Conservation (phyloP, 64 coral and sea anemone genomes). For the Stylophora pistillata region DNA sequence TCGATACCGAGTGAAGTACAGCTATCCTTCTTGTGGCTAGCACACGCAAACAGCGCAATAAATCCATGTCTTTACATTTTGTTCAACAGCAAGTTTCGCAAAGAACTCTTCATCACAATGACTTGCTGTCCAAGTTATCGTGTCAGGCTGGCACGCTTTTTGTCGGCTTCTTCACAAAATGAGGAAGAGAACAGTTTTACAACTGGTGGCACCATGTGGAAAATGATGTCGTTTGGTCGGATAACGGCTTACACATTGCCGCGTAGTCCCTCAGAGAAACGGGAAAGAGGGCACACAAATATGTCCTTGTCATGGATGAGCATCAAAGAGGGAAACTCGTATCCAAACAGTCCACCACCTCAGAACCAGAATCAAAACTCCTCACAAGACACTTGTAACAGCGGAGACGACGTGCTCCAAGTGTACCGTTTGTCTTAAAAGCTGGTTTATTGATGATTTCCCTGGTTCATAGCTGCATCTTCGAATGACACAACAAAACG, state of each 20-base stretch:
- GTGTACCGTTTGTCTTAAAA: neutral
- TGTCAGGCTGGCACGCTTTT: neutral
- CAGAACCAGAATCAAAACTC: neutral
- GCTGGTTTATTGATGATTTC: neutral
- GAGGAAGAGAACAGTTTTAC: neutral
- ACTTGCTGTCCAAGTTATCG: neutral
- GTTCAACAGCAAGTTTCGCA: slow-evolving; percentile 32
- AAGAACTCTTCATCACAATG: neutral
- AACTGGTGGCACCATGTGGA: neutral
- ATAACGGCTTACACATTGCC: neutral
- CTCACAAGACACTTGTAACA: neutral
- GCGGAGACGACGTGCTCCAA: neutral
- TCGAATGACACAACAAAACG: neutral
- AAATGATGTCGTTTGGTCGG: neutral
- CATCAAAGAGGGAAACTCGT: neutral
- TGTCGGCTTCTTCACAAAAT: neutral
- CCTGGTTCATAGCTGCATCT: neutral
- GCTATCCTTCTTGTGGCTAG: slow-evolving; percentile 39
- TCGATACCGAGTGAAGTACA: neutral
- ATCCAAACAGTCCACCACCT: neutral
- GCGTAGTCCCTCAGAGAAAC: neutral
- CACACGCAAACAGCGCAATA: slow-evolving; percentile 63
- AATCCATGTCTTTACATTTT: slow-evolving; percentile 60
- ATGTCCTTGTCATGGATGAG: neutral
- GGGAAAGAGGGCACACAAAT: neutral